phyloP scores from a whole-genome alignment of 2,888 invertebrate species.

The Brachypterus glaber region DNA sequence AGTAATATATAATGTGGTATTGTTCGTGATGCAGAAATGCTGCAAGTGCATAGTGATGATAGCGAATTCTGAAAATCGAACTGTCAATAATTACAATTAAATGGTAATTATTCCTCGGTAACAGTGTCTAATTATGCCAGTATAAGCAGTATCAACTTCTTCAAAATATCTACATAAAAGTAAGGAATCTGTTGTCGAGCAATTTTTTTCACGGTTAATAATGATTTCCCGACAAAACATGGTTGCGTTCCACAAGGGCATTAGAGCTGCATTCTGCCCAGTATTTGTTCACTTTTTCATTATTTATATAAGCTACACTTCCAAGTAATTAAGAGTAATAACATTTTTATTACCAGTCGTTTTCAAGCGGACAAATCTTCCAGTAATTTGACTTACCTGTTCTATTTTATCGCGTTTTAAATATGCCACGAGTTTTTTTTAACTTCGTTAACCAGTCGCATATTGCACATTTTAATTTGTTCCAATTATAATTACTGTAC shows the following conservation, averaged over 20 bases:
- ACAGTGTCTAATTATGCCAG: too few relatives aligned
- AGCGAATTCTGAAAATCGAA: too few relatives aligned
- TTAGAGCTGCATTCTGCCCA: constrained; percentile 26
- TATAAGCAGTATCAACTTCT: too few relatives aligned
- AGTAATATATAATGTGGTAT: too few relatives aligned
- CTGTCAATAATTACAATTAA: too few relatives aligned
- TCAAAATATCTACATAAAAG: constrained; percentile 20
- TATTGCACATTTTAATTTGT: too few relatives aligned
- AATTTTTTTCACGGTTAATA: constrained; percentile 13
- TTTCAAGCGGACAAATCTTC: constrained; percentile 24
- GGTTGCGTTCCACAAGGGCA: constrained; percentile 20
- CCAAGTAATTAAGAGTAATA: constrained; percentile 35
- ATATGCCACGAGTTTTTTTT: too few relatives aligned
- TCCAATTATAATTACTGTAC: too few relatives aligned
- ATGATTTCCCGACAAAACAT: constrained; percentile 18
- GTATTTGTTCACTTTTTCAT: constrained; percentile 26
- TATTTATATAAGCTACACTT: constrained; percentile 31
- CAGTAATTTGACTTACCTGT: constrained; percentile 23
- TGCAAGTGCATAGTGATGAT: too few relatives aligned
- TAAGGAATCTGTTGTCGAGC: constrained; percentile 6
- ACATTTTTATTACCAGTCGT: constrained; percentile 33
- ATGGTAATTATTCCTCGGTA: too few relatives aligned
- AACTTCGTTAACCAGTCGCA: too few relatives aligned
- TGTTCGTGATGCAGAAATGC: too few relatives aligned
- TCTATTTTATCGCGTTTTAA: background rate